Conservation (phyloP, 2,797 vertebrate species). For the Coluber constrictor region DNA sequence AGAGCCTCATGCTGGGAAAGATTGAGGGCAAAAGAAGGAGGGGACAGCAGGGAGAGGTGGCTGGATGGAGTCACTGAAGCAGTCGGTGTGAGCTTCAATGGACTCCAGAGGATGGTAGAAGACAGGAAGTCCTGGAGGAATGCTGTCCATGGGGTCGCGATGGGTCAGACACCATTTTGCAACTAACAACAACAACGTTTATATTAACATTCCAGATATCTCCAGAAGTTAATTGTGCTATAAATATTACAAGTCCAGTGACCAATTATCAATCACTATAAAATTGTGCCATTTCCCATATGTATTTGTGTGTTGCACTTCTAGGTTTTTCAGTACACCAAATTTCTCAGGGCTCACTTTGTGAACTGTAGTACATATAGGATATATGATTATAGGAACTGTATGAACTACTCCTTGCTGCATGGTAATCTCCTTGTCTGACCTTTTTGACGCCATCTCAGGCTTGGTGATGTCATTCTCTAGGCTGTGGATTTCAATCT, state of each 20-base stretch:
- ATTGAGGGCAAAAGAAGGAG: too few relatives aligned
- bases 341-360: background rate
- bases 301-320: background rate
- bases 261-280: background rate
- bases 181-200: too few relatives aligned
- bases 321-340: background rate
- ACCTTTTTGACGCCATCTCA: background rate
- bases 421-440: background rate
- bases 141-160: too few relatives aligned
- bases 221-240: background rate
- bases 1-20: too few relatives aligned
- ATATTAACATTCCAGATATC: background rate
- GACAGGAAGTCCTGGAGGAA: too few relatives aligned
- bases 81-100: too few relatives aligned
- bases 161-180: too few relatives aligned
- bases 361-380: too few relatives aligned
- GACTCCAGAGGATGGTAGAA: too few relatives aligned
- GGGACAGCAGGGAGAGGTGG: too few relatives aligned
- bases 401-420: background rate
- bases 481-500: background rate
- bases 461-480: background rate
- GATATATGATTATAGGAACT: background rate
- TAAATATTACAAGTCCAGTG: background rate
- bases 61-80: too few relatives aligned
- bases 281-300: background rate